These are phyloP conservation scores for Arge pagana DNA, from an alignment of 2,888 invertebrate genomes.

Conservation along the genomic window DNA sequence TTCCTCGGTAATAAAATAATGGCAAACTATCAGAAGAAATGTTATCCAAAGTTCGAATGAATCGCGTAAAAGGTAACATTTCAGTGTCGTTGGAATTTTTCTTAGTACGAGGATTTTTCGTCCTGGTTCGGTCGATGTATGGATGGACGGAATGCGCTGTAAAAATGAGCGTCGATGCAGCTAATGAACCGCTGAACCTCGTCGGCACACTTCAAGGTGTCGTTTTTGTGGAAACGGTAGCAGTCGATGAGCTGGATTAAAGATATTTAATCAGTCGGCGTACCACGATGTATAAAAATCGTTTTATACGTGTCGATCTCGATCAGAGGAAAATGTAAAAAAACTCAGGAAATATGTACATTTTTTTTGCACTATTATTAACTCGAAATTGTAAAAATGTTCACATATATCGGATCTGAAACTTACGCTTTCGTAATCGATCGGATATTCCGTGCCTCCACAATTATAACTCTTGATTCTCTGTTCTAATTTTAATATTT, in stretches of 20 bases:
- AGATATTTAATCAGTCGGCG: too few species aligned
- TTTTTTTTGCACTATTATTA: too few species aligned
- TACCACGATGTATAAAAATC: too few species aligned
- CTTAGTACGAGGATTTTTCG: slow-evolving; percentile 29
- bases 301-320: too few species aligned
- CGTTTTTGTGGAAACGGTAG: slow-evolving; percentile 27
- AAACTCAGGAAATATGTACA: too few species aligned
- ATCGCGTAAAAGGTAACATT: too few species aligned
- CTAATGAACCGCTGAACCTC: slow-evolving; percentile 35
- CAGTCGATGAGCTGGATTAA: slow-evolving; percentile 40
- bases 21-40: too few species aligned
- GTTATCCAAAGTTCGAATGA: too few species aligned
- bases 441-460: slow-evolving; percentile 29
- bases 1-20: too few species aligned
- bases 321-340: too few species aligned
- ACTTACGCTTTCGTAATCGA: slow-evolving; percentile 29
- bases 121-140: background rate
- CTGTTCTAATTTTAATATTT: slow-evolving; percentile 34
- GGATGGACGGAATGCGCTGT: slow-evolving; percentile 26
- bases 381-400: too few species aligned
- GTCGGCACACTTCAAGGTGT: slow-evolving; percentile 33
- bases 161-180: slow-evolving; percentile 39
- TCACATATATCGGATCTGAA: too few species aligned
- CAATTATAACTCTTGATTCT: slow-evolving; percentile 30
- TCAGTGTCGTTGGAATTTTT: slow-evolving; percentile 34